Evolutionary conservation across 2,888 invertebrate genomes (phyloP), one percentile per base, ranked within the genome.

Genomic region (Lasioglossum malachurum): DNA sequence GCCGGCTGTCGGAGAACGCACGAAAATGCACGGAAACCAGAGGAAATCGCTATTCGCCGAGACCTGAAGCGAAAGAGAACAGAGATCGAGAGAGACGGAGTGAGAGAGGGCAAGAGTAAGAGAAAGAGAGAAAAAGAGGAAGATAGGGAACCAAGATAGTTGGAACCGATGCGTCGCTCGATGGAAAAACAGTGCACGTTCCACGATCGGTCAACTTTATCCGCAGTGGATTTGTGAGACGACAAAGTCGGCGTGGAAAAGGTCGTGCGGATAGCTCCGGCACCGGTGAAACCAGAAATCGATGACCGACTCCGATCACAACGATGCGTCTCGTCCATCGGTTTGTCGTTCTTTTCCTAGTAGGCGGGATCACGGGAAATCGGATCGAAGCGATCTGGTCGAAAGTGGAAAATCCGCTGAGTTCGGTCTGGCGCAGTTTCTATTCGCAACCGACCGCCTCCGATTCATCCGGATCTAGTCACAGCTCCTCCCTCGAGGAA

Each of bases 341-440:
- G 12, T 53, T 86, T 10, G 14, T 86, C 27, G 10, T 86, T 10
- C 57, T 86, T 19, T 74, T 74, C 53, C 35, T 86, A 14, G 60
- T 81, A 0, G 69, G 31, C 31, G 64, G 35, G 31, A 35, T 77
- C 38, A 4, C 49, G 69, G 72, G 53, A 10, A 78, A 78, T 31
- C 78, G 16, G 31, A 67, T 71, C 53, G 78, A 80, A 4, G 77
- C 49, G 41, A 77, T 74, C 27, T 86, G 74, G 73, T 57, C 86
- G 49, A 86, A 75, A 46, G 41, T 69, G 44, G 64, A 71, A 5
- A 87, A 87, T 31, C 87, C 86, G 23, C 38, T 82, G 60, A 72
- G 77, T 5, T 69, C 77, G 81, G 92, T 94, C 12, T 93, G 94
- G 92, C 92, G 93, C 44, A 92, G 91, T 14, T 91, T 94, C 35